Percentiles rank a stretch among this genome's conserved stretches.
phyloP scores from a whole-genome alignment of 2,888 invertebrate genomes.

The Lasioglossum leucozonium region DNA sequence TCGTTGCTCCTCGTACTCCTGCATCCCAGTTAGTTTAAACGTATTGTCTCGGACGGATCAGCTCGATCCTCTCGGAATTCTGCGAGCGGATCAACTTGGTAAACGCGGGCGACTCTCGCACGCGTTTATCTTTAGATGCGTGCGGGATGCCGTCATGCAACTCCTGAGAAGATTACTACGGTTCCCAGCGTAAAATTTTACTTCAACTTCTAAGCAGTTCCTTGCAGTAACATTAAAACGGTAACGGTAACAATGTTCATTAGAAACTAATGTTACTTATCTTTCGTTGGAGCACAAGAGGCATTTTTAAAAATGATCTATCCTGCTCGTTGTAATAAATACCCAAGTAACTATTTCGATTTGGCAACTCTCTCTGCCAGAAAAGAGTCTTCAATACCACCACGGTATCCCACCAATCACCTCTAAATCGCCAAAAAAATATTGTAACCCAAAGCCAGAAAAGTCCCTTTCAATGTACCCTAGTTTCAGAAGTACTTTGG shows the following conservation, averaged over 20 bases:
- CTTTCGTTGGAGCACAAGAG: too few relatives aligned
- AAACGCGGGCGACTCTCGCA: constrained; percentile 8
- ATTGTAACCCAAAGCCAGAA: background rate
- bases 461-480: background rate
- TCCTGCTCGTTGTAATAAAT: background rate
- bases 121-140: background rate
- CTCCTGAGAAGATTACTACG: background rate
- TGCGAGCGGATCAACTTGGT: constrained; percentile 24
- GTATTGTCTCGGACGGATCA: constrained; percentile 21
- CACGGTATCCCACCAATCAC: background rate
- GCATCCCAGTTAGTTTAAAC: background rate
- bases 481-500: background rate
- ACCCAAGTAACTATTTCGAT: background rate
- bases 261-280: too few relatives aligned
- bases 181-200: background rate
- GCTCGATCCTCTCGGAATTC: constrained; percentile 16
- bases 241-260: too few relatives aligned
- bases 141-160: background rate
- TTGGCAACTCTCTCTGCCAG: background rate
- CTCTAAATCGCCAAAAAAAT: background rate
- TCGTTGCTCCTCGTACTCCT: background rate
- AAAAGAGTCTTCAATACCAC: background rate
- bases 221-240: too few relatives aligned
- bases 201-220: too few relatives aligned
- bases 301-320: too few relatives aligned